phyloP scores from a whole-genome alignment of 2,888 invertebrate species.

The Hemicrepidius hirtus region DNA sequence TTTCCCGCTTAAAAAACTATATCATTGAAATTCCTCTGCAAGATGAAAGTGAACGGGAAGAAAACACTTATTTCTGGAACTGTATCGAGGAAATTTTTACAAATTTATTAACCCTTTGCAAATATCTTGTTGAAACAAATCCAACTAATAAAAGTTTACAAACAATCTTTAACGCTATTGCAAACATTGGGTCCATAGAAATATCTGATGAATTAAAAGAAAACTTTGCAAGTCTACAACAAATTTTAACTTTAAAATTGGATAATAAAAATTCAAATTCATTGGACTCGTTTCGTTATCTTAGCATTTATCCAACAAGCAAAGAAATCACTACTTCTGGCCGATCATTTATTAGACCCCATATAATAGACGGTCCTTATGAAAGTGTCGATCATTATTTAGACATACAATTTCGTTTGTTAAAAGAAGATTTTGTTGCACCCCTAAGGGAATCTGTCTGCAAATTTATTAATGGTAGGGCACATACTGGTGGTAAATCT shows the following conservation, averaged over 20 bases:
- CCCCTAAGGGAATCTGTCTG: conserved; percentile 81
- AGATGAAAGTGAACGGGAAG: conserved; percentile 50
- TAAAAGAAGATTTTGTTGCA: conserved; percentile 86
- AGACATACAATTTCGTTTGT: conserved; percentile 84
- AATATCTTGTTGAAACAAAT: conserved; percentile 67
- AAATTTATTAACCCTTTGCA: conserved; percentile 59
- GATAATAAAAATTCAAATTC: conserved; percentile 49
- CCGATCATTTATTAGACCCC: conserved; percentile 74
- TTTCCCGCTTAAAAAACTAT: conserved; percentile 54
- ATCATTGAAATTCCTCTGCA: conserved; percentile 55
- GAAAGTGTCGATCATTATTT: conserved; percentile 82
- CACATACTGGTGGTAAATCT: conserved; percentile 21
- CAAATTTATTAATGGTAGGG: conserved; percentile 54
- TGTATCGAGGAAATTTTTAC: conserved; percentile 59
- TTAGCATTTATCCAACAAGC: conserved; percentile 74
- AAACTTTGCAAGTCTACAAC: conserved; percentile 65
- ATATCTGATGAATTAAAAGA: conserved; percentile 68
- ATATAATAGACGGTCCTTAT: conserved; percentile 79
- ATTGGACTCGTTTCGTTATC: too few relatives aligned
- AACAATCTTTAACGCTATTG: conserved; percentile 60
- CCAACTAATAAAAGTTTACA: conserved; percentile 64
- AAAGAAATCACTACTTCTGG: conserved; percentile 66
- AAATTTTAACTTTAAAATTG: conserved; percentile 36
- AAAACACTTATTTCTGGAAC: conserved; percentile 55
- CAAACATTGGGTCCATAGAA: conserved; percentile 55